These are phyloP conservation scores for Pogonomyrmex californicus DNA, from an alignment of 1,140 invertebrate species.

Conservation along the genomic window DNA sequence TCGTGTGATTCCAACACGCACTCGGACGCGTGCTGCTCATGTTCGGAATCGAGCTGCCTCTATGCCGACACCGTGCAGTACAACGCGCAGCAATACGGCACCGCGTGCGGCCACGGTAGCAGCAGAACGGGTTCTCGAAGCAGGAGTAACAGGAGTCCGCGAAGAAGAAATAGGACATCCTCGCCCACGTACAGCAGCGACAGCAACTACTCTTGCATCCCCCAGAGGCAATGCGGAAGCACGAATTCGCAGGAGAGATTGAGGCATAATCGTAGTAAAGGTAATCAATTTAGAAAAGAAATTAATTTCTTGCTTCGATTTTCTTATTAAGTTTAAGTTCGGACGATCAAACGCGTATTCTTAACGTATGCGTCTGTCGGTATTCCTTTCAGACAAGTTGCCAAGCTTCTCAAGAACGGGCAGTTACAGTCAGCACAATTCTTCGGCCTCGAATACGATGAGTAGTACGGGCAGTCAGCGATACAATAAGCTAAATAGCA, in stretches of 20 bases:
- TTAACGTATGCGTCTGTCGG: background rate
- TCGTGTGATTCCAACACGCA: constrained; percentile 86
- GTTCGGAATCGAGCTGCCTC: constrained; percentile 86
- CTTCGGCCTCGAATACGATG: constrained; percentile 85
- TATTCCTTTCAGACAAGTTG: constrained; percentile 82
- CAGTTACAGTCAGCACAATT: constrained; percentile 83
- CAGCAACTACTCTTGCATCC: constrained; percentile 86
- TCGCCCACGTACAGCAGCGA: constrained; percentile 86
- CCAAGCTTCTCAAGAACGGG: constrained; percentile 82
- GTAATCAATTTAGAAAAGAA: constrained; percentile 67
- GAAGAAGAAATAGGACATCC: constrained; percentile 81
- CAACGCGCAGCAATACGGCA: constrained; percentile 71
- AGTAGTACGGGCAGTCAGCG: constrained; percentile 85
- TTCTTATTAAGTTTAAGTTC: background rate
- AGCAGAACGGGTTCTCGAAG: constrained; percentile 79
- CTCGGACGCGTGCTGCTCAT: constrained; percentile 86
- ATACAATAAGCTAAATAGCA: constrained; percentile 85
- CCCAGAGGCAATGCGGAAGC: constrained; percentile 81
- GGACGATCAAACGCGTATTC: background rate
- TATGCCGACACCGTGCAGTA: constrained; percentile 86
- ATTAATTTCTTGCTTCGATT: background rate
- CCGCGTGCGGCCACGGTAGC: constrained; percentile 72
- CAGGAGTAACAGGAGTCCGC: constrained; percentile 81
- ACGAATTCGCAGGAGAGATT: constrained; percentile 84
- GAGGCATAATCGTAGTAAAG: constrained; percentile 85